Percentiles rank a stretch among this genome's conserved stretches.
These are phyloP conservation scores for Epinephelus malabaricus DNA, from an alignment of 2,797 vertebrate species.

Conservation along the genomic window DNA sequence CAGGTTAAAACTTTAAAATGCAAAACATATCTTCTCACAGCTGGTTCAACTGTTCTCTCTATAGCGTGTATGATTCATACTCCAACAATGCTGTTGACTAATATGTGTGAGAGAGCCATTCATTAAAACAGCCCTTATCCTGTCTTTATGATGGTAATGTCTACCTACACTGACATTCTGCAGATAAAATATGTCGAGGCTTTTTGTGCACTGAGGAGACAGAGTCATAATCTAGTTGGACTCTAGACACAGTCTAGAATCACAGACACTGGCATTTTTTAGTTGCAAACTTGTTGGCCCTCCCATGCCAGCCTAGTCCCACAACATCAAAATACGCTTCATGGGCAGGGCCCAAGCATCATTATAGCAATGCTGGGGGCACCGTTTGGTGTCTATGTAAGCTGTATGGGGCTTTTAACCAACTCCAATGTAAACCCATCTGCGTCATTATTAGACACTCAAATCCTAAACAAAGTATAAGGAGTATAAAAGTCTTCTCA, in stretches of 20 bases:
- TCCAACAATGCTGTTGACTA: slow-evolving; percentile 14
- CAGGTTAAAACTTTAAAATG: slow-evolving; percentile 9
- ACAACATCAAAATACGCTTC: too few relatives aligned
- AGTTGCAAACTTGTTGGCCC: too few relatives aligned
- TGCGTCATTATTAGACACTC: too few relatives aligned
- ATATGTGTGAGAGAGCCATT: slow-evolving; percentile 16
- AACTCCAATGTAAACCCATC: too few relatives aligned
- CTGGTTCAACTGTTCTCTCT: slow-evolving; percentile 1
- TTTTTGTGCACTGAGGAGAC: neutral
- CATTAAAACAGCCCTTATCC: slow-evolving; percentile 24
- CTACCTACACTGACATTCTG: neutral
- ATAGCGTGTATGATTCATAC: slow-evolving; percentile 22
- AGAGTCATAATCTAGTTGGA: neutral
- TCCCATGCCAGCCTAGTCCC: too few relatives aligned
- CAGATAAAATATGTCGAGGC: slow-evolving; percentile 12
- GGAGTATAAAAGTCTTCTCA: too few relatives aligned
- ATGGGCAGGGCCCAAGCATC: too few relatives aligned
- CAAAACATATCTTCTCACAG: neutral
- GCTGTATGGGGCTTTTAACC: too few relatives aligned
- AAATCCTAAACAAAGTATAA: too few relatives aligned
- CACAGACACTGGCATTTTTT: too few relatives aligned
- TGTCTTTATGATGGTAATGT: slow-evolving; percentile 5
- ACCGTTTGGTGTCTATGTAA: too few relatives aligned
- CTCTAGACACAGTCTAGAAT: neutral
- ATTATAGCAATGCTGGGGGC: too few relatives aligned